phyloP scores from a whole-genome alignment of 2,797 vertebrate species.

The Muraenolepis orangiensis region DNA sequence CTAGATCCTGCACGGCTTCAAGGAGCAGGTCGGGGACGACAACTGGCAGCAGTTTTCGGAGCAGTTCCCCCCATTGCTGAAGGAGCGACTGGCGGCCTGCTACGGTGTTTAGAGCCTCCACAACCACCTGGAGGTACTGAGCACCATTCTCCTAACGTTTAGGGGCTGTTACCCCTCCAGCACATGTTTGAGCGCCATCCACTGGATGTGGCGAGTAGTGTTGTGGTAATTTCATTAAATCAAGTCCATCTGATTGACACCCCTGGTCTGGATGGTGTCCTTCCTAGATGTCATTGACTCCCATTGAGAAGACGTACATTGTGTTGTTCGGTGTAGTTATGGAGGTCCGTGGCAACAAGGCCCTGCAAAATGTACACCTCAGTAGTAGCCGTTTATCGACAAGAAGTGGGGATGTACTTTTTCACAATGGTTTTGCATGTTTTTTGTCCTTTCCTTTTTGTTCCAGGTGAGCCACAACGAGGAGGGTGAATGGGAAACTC shows the following conservation, averaged over 20 bases:
- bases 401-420: not conserved
- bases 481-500: constrained; percentile 83
- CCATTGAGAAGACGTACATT: too few species aligned
- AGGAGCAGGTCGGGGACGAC: constrained; percentile 92
- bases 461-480: constrained; percentile 81
- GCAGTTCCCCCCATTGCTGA: constrained; percentile 92
- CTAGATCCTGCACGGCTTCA: constrained; percentile 91
- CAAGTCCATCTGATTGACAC: too few species aligned
- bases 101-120: constrained; percentile 84
- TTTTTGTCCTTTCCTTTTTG: not conserved
- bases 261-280: too few species aligned
- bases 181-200: not conserved
- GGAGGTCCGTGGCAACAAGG: too few species aligned
- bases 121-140: constrained; percentile 68
- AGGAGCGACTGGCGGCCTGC: constrained; percentile 91
- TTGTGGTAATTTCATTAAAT: too few species aligned
- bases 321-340: too few species aligned
- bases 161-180: too few species aligned
- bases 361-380: too few species aligned
- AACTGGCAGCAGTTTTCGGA: constrained; percentile 97
- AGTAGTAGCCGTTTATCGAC: too few species aligned
- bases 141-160: too few species aligned
- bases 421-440: not conserved
- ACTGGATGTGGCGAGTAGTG: not conserved
- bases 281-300: too few species aligned